phyloP scores from a whole-genome alignment of 1,140 invertebrate genomes.

The Bombus consobrinus region DNA sequence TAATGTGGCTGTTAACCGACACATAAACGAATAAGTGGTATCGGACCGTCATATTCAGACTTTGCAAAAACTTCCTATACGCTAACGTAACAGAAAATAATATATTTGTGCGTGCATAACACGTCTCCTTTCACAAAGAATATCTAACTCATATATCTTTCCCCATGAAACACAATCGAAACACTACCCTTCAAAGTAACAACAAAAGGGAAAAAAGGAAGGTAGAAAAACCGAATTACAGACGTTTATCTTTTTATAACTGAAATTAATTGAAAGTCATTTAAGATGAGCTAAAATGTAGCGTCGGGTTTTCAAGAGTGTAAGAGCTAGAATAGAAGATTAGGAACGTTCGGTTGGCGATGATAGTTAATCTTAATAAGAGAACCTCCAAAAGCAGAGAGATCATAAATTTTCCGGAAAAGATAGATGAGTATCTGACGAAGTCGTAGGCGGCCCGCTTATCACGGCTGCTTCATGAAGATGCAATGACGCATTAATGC shows the following conservation, averaged over 20 bases:
- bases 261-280: neutral
- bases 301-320: no score
- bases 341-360: neutral
- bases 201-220: neutral
- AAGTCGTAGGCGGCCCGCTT: constrained; percentile 47
- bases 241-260: no score
- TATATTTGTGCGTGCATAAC: no score
- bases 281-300: neutral
- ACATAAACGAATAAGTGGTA: neutral
- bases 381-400: constrained; percentile 29
- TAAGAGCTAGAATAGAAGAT: neutral
- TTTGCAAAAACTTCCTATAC: no score
- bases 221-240: neutral
- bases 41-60: neutral
- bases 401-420: constrained; percentile 47
- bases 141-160: no score
- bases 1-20: neutral
- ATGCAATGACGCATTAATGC: constrained; percentile 54
- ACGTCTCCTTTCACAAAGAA: no score
- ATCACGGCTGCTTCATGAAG: constrained; percentile 48
- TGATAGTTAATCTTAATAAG: constrained; percentile 48
- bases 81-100: no score
- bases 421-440: constrained; percentile 41
- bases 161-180: no score
- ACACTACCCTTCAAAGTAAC: neutral